Evolutionary conservation across 1,140 invertebrate genomes (phyloP).

Genomic region (Leptinotarsa defecta): DNA sequence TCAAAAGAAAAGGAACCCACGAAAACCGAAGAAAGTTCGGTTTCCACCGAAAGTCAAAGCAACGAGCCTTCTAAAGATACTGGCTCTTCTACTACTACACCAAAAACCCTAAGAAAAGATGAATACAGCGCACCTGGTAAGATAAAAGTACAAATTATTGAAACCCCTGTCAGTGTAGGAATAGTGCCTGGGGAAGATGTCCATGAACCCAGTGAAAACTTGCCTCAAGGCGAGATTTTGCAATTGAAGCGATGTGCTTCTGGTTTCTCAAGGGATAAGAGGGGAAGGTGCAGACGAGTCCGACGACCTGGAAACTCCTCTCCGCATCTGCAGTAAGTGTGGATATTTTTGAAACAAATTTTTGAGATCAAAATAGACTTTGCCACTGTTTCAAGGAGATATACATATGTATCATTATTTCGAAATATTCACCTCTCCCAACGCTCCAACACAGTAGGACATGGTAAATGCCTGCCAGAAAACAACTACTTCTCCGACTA

Average conservation of each 20-base stretch:
- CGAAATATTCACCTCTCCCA: no score
- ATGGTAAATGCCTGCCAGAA: no score
- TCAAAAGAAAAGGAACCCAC: slow-evolving; percentile 13
- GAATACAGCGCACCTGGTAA: slow-evolving; percentile 36
- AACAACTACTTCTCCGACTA: no score
- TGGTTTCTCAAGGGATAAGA: slow-evolving; percentile 52
- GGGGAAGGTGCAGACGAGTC: slow-evolving; percentile 50
- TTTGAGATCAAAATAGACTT: neutral
- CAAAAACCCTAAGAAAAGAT: slow-evolving; percentile 5
- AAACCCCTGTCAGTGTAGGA: slow-evolving; percentile 25
- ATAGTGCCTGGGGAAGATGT: slow-evolving; percentile 38
- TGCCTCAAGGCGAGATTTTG: slow-evolving; percentile 37
- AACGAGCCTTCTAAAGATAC: neutral
- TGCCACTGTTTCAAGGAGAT: no score
- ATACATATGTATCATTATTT: no score
- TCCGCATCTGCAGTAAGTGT: slow-evolving; percentile 46
- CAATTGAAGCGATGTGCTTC: slow-evolving; percentile 44
- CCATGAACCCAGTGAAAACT: slow-evolving; percentile 7
- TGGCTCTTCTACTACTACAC: slow-evolving; percentile 18
- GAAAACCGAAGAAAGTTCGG: slow-evolving; percentile 17
- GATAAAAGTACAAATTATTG: slow-evolving; percentile 46
- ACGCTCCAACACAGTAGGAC: no score
- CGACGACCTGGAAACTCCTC: slow-evolving; percentile 39
- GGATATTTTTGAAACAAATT: neutral
- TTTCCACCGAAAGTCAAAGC: neutral